Base-by-base conservation (phyloP, 2,113 vertebrate species). In the Smithornis capensis region DNA sequence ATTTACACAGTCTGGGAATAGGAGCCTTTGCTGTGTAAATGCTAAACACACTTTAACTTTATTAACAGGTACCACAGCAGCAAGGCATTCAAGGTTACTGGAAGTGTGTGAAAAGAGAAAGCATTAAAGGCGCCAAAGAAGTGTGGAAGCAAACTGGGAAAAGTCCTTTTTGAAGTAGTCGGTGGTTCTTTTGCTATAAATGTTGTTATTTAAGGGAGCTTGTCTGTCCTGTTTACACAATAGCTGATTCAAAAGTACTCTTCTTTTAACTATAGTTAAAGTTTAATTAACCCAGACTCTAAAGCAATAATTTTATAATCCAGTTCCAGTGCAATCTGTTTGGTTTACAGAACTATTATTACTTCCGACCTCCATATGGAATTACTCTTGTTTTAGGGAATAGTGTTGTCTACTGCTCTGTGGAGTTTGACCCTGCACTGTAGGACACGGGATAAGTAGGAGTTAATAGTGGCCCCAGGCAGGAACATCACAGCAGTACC, bases 71-170 rank as follows among this genome's bases (percentile, higher is more conserved):
- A 78, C 98, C 98, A 1, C 98, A 98, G 10, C 98, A 99, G 93
- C 97, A 79, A 69, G 98, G 98, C 55, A 28, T 99, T 53, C 98
- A 99, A 44, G 99, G 98, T 79, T 99, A 98, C 97, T 99, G 99
- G 99, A 99, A 98, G 87, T 99, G 99, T 94, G 99, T 99, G 96
- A 99, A 99, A 96, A 98, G 97, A 84, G 99, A 99, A 96, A 99
- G 98, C 59, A 97, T 99, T 96, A 99, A 99, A 96, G 99, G 98
- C 74, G 99, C 99, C 42, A 98, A 99, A 95, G 99, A 99, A 97
- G 98, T 98, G 40, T 98, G 99, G 97, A 98, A 98, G 87, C 95
- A 98, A 91, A 87, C 92, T 25, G 97, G 98, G 80, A 98, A 94
- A 65, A 98, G 98, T 90, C 98, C 98, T 60, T 98, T 99, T 92